Conservation (phyloP, 2,113 vertebrate species). For the Nansenia antarctica region DNA sequence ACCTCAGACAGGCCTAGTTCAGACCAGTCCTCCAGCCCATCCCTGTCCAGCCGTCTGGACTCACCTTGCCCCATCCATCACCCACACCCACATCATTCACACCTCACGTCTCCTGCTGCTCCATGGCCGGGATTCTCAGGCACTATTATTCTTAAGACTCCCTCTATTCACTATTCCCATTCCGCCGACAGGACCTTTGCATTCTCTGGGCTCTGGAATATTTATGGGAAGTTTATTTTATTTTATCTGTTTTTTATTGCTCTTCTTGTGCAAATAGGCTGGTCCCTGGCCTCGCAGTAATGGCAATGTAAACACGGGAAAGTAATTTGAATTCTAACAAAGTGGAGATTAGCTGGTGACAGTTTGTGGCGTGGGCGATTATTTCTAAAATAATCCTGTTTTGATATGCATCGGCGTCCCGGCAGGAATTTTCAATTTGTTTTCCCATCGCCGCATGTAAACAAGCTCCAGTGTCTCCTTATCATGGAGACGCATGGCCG, state of each 20-base stretch:
- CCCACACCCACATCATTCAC: conserved; percentile 38
- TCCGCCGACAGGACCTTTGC: conserved; percentile 54
- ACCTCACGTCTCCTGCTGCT: conserved; percentile 3
- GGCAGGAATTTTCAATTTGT: conserved; percentile 84
- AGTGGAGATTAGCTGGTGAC: conserved; percentile 81
- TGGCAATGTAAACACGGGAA: conserved; percentile 80
- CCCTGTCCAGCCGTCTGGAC: conserved; percentile 16
- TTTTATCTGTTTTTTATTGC: conserved; percentile 72
- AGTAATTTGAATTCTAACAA: conserved; percentile 85
- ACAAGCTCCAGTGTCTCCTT: conserved; percentile 82
- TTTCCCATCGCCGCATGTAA: conserved; percentile 81
- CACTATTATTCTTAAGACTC: conserved; percentile 54
- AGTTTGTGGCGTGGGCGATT: conserved; percentile 79
- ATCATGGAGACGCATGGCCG: conserved; percentile 74
- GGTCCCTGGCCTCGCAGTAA: conserved; percentile 71
- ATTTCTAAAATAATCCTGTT: conserved; percentile 85
- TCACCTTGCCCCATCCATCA: conserved; percentile 24
- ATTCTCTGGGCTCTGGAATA: conserved; percentile 67
- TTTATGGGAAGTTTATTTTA: conserved; percentile 72
- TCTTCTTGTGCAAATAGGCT: conserved; percentile 72
- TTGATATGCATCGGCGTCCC: conserved; percentile 84
- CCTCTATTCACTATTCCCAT: conserved; percentile 61
- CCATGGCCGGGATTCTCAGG: conserved; percentile 37
- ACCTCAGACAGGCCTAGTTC: conserved; percentile 36
- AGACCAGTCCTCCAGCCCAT: conserved; percentile 4